Evolutionary conservation across 2,113 vertebrate species (phyloP).

Genomic region (Muntiacus reevesi): DNA sequence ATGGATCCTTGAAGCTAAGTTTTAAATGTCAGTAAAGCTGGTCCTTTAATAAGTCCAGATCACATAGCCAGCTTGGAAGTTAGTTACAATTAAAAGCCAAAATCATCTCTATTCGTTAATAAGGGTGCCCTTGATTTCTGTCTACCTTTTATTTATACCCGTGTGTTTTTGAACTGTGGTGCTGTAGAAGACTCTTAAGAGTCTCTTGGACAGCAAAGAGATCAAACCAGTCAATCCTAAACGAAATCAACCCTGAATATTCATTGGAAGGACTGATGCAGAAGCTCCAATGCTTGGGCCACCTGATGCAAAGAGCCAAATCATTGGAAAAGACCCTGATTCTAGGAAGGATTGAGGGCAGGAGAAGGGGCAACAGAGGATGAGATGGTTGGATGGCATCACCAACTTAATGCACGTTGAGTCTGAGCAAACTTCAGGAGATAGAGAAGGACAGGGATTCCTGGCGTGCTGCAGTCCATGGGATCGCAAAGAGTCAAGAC

Average conservation of each 20-base stretch:
- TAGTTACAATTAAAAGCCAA: not conserved
- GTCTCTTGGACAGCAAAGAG: not conserved
- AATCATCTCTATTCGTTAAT: not conserved
- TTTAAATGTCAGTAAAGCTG: constrained; percentile 2
- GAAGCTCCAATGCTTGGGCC: not conserved
- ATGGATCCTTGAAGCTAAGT: not conserved
- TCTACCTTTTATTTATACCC: not conserved
- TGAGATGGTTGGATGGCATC: not conserved
- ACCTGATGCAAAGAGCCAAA: not conserved
- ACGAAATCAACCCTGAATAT: not conserved
- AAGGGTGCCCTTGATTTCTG: not conserved
- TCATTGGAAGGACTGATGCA: not conserved
- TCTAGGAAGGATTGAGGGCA: not conserved
- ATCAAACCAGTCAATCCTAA: not conserved
- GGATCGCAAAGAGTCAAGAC: not conserved
- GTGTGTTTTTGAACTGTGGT: not conserved
- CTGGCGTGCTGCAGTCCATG: not conserved
- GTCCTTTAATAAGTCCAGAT: not conserved
- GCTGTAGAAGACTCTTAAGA: not conserved
- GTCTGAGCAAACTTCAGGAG: not conserved
- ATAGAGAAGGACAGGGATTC: not conserved
- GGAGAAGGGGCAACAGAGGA: not conserved
- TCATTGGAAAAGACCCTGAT: not conserved
- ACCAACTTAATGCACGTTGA: not conserved
- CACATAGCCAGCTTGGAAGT: not conserved